These are phyloP conservation scores for Formica selysi DNA, from an alignment of 1,140 invertebrate genomes.

Conservation along the genomic window DNA sequence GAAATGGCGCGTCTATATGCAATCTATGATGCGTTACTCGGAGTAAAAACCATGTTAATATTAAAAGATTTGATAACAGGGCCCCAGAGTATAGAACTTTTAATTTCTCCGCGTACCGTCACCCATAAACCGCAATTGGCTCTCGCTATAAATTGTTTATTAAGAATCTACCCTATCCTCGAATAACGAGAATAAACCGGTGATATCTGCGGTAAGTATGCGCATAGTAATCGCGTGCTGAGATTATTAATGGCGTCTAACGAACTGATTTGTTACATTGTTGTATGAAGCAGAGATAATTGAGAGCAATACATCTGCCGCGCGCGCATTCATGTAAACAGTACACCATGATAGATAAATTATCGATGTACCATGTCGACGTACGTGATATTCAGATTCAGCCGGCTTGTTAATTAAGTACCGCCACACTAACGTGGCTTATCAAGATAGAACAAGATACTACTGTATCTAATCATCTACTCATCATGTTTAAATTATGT, in stretches of 20 bases:
- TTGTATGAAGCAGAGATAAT: slow-evolving; percentile 60
- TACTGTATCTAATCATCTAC: slow-evolving; percentile 51
- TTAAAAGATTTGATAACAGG: slow-evolving; percentile 36
- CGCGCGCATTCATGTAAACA: slow-evolving; percentile 47
- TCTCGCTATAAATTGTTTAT: slow-evolving; percentile 47
- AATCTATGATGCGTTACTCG: neutral
- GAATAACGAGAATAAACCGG: slow-evolving; percentile 52
- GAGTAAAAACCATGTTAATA: slow-evolving; percentile 32
- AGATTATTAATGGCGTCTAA: slow-evolving; percentile 56
- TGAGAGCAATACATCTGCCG: slow-evolving; percentile 48
- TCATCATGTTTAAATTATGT: slow-evolving; percentile 52
- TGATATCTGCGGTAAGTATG: slow-evolving; percentile 56
- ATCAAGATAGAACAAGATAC: slow-evolving; percentile 57
- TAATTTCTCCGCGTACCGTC: neutral
- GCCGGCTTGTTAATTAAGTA: slow-evolving; percentile 57
- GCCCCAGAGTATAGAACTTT: neutral
- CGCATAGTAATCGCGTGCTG: slow-evolving; percentile 46
- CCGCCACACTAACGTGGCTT: slow-evolving; percentile 38
- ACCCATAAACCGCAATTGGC: neutral
- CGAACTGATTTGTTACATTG: slow-evolving; percentile 64
- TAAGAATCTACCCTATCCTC: slow-evolving; percentile 40
- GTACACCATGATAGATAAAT: slow-evolving; percentile 56
- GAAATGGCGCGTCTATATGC: neutral
- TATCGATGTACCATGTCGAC: slow-evolving; percentile 44
- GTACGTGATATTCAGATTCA: slow-evolving; percentile 54